Conservation (phyloP, 2,888 invertebrate species). For the Ceraclea dissimilis region DNA sequence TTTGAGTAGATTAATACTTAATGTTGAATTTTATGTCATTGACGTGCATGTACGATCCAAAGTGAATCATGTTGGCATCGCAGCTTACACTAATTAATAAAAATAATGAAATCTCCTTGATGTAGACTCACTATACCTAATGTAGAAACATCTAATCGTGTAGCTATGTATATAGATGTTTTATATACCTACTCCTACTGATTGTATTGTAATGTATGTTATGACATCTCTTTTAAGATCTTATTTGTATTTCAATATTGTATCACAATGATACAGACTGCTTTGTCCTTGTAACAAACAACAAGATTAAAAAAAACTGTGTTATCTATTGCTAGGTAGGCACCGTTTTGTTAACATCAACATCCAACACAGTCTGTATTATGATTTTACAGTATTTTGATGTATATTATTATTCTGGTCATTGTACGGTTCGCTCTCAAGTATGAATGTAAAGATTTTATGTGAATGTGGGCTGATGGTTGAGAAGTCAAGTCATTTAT, state of each 20-base stretch:
- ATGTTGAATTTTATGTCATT: slow-evolving; percentile 3
- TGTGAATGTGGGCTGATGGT: slow-evolving; percentile 14
- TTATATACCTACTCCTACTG: slow-evolving; percentile 1
- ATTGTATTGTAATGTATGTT: slow-evolving; percentile 3
- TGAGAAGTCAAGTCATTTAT: slow-evolving; percentile 22
- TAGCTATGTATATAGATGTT: slow-evolving; percentile 27
- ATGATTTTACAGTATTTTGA: slow-evolving; percentile 10
- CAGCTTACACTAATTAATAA: too few relatives aligned
- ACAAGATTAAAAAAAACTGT: too few relatives aligned
- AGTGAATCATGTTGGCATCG: too few relatives aligned
- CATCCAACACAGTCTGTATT: not conserved
- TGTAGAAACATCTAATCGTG: slow-evolving; percentile 23
- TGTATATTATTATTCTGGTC: slow-evolving; percentile 26
- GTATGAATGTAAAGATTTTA: slow-evolving; percentile 17
- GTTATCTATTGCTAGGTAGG: too few relatives aligned
- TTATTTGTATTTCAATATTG: too few relatives aligned
- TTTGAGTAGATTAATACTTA: not conserved
- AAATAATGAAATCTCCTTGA: slow-evolving; percentile 16
- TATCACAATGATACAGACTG: too few relatives aligned
- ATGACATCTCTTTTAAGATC: too few relatives aligned
- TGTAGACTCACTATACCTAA: slow-evolving; percentile 21
- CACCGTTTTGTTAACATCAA: too few relatives aligned
- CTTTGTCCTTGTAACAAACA: too few relatives aligned
- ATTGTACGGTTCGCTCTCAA: slow-evolving; percentile 26
- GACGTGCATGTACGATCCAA: too few relatives aligned